Conservation (phyloP, 2,797 vertebrate genomes). For the Brotula barbata region DNA sequence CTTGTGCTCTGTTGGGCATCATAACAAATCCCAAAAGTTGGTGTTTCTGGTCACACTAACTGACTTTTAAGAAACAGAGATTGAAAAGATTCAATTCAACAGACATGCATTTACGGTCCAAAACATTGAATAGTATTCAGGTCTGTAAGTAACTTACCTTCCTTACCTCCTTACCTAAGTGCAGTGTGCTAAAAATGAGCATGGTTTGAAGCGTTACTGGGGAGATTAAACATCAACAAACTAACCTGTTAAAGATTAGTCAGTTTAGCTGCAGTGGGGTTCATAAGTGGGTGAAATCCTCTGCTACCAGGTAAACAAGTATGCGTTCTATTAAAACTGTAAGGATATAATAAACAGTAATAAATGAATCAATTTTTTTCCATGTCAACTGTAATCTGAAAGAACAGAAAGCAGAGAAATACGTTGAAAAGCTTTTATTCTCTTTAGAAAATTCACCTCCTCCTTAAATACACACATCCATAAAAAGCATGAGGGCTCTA, state of each 20-base stretch:
- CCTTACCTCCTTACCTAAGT: too few species aligned
- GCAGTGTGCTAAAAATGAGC: conserved; percentile 20
- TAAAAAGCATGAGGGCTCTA: conserved; percentile 67
- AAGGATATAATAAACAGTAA: background rate
- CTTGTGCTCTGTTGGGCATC: conserved; percentile 84
- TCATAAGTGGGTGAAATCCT: conserved; percentile 8
- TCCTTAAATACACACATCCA: conserved; percentile 59
- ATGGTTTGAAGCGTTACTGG: conserved; percentile 63
- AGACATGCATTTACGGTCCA: background rate
- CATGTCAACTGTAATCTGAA: background rate
- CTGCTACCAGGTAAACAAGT: conserved; percentile 10
- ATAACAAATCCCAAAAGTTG: conserved; percentile 51
- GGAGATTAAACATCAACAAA: conserved; percentile 75
- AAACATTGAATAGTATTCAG: background rate
- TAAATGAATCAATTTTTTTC: background rate
- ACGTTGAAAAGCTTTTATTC: conserved; percentile 78
- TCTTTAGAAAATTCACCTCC: conserved; percentile 73
- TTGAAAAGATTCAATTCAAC: background rate
- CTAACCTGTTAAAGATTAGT: conserved; percentile 78
- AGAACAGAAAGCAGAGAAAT: background rate
- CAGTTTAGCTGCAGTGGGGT: conserved; percentile 22
- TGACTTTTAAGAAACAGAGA: conserved; percentile 11
- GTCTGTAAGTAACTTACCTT: conserved; percentile 17
- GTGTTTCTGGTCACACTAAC: conserved; percentile 1
- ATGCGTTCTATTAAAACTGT: background rate